Percentiles rank a stretch among this genome's conserved stretches.
These are phyloP conservation scores for Malacoraja senta DNA, from an alignment of 2,797 vertebrate species.

Conservation along the genomic window DNA sequence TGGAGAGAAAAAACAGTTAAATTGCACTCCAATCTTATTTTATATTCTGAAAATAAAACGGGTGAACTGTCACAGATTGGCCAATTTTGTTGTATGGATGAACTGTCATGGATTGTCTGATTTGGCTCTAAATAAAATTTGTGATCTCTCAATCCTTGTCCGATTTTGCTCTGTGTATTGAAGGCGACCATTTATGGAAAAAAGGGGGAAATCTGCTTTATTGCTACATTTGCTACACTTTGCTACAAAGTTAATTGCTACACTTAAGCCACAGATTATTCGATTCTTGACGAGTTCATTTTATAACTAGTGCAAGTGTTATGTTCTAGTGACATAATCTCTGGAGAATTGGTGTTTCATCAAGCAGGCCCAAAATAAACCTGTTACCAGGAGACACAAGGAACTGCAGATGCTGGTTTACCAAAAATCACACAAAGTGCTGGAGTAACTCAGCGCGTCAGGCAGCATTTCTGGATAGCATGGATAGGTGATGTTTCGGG, in stretches of 20 bases:
- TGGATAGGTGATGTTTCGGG: too few relatives aligned
- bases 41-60: background rate
- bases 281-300: background rate
- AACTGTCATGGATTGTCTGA: background rate
- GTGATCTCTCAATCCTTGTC: background rate
- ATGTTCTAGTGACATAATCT: background rate
- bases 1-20: too few relatives aligned
- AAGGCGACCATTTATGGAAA: background rate
- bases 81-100: background rate
- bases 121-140: background rate
- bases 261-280: background rate
- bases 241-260: too few relatives aligned
- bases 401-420: too few relatives aligned
- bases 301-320: background rate
- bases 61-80: background rate
- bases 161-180: background rate
- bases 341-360: background rate
- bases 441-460: too few relatives aligned
- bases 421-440: too few relatives aligned
- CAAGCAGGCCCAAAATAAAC: background rate
- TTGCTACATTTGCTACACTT: background rate
- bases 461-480: too few relatives aligned
- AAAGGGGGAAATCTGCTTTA: background rate
- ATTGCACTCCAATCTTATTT: background rate
- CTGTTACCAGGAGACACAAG: too few relatives aligned